These are phyloP conservation scores for Pyrgus malvae DNA, from an alignment of 2,888 invertebrate species.

Conservation along the genomic window DNA sequence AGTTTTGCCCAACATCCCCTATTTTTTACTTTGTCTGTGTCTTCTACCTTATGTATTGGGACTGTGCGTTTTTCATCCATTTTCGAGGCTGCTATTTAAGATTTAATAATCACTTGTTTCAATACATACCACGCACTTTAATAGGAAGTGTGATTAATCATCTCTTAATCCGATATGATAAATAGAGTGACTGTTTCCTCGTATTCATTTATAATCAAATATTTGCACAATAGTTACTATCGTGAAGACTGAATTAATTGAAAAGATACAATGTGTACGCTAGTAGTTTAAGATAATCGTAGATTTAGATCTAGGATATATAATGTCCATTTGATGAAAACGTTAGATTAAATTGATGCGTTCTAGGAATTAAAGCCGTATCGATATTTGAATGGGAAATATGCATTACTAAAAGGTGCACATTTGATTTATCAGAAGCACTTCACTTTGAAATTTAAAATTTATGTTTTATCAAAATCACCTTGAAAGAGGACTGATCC, in stretches of 20 bases:
- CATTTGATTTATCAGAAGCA: background rate
- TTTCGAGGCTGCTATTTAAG: conserved; percentile 12
- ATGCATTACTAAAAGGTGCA: background rate
- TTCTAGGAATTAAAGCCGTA: background rate
- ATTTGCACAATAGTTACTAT: background rate
- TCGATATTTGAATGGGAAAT: background rate
- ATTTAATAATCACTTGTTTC: background rate
- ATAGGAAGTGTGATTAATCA: conserved; percentile 5
- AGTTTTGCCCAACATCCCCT: conserved; percentile 68
- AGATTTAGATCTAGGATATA: background rate
- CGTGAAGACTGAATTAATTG: background rate
- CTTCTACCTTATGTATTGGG: conserved; percentile 27
- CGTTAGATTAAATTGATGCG: background rate
- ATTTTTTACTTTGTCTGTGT: conserved; percentile 34
- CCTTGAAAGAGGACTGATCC: background rate
- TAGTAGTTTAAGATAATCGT: background rate
- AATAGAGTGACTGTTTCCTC: conserved; percentile 1
- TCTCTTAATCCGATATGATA: conserved; percentile 15
- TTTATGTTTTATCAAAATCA: background rate
- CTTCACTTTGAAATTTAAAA: too few species aligned
- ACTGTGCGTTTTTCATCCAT: conserved; percentile 28
- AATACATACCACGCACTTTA: conserved; percentile 1
- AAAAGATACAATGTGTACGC: background rate
- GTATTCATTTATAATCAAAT: background rate
- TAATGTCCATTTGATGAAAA: background rate